phyloP scores from a whole-genome alignment of 2,888 invertebrate genomes.

The Ditula angustiorana region DNA sequence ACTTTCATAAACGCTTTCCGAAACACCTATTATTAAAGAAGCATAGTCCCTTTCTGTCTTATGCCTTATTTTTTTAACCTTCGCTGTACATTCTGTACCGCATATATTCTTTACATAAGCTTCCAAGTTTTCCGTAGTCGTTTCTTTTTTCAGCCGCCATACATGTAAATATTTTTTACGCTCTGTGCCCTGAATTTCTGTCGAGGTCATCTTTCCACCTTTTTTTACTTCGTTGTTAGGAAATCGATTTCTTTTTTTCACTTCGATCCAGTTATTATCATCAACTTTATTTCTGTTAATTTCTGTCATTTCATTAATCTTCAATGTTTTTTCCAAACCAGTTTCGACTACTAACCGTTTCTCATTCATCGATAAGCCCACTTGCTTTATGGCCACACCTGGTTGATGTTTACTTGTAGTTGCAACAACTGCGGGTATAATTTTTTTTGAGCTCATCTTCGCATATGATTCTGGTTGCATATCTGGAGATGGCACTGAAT shows the following conservation, averaged over 20 bases:
- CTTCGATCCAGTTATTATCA: neutral
- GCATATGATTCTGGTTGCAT: neutral
- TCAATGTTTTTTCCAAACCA: too few relatives aligned
- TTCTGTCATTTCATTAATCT: neutral
- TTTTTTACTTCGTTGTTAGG: too few relatives aligned
- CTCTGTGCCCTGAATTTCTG: constrained; percentile 3
- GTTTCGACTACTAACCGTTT: too few relatives aligned
- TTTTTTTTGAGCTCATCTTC: neutral
- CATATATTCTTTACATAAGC: constrained; percentile 34
- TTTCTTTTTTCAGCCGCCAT: constrained; percentile 40
- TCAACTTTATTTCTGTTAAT: neutral
- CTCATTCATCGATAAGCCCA: neutral
- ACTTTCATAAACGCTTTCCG: constrained; percentile 35
- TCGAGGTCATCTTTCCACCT: neutral
- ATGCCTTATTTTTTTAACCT: constrained; percentile 36
- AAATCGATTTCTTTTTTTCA: too few relatives aligned
- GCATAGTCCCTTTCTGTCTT: constrained; percentile 42
- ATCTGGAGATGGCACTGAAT: neutral
- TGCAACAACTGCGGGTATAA: constrained; percentile 9
- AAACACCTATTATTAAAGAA: constrained; percentile 43
- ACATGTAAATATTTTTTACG: constrained; percentile 39
- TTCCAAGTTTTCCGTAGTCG: constrained; percentile 20
- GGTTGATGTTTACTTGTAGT: neutral
- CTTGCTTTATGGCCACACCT: neutral
- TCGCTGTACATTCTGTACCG: neutral